Evolutionary conservation across 2,797 vertebrate genomes (phyloP).

Genomic region (Muraenolepis orangiensis): DNA sequence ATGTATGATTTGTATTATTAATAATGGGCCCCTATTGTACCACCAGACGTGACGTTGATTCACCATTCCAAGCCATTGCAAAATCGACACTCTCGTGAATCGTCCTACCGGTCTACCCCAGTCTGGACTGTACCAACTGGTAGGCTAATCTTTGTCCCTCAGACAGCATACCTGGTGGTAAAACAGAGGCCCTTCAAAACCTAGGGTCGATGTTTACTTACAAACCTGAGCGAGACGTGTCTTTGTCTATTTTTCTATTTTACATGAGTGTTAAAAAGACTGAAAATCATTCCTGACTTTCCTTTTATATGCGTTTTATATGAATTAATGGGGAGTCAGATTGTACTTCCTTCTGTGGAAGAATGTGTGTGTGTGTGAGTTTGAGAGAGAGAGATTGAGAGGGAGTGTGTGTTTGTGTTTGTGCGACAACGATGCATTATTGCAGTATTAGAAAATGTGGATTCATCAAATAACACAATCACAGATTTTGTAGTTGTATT

Average conservation of each 20-base stretch:
- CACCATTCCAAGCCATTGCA: background rate
- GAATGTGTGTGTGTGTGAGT: conserved; percentile 23
- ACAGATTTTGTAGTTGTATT: background rate
- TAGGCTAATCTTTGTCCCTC: background rate
- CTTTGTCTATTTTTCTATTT: background rate
- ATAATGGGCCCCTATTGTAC: background rate
- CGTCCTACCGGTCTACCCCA: background rate
- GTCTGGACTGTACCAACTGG: background rate
- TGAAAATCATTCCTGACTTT: conserved; percentile 16
- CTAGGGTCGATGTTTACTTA: background rate
- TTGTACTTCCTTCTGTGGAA: conserved; percentile 66
- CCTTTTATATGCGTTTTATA: background rate
- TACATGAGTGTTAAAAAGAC: conserved; percentile 33
- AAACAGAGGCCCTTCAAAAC: background rate
- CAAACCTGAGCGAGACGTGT: background rate
- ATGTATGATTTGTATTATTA: background rate
- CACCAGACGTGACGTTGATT: background rate
- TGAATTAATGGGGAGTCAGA: conserved; percentile 1
- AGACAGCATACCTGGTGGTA: background rate
- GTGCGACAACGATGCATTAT: background rate
- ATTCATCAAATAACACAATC: background rate
- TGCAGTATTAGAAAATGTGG: background rate
- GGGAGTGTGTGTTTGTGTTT: background rate
- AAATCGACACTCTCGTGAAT: background rate
- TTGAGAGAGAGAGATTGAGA: background rate